Percentiles rank a stretch among this genome's conserved stretches.
Conservation (phyloP, 2,888 invertebrate genomes). For the Unio pictorum region DNA sequence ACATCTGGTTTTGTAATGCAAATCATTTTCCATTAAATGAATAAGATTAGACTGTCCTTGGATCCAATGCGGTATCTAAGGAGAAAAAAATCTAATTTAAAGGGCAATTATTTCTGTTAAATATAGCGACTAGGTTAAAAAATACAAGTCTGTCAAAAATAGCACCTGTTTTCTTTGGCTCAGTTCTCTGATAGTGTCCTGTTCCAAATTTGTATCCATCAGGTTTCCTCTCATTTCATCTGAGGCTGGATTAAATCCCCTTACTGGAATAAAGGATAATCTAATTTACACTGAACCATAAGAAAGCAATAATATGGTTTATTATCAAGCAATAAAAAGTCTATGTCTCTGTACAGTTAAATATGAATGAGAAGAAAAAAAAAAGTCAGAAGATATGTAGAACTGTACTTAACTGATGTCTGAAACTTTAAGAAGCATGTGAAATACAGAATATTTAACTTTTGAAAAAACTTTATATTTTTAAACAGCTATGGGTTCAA, state of each 20-base stretch:
- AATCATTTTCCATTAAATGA: too few relatives aligned
- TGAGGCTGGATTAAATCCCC: slow-evolving; percentile 72
- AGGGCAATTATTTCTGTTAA: not conserved
- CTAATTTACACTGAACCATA: not conserved
- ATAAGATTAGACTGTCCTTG: too few relatives aligned
- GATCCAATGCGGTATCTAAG: not conserved
- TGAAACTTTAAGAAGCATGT: too few relatives aligned
- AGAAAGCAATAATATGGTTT: not conserved
- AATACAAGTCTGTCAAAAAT: not conserved
- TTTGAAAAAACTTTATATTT: too few relatives aligned
- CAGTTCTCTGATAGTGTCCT: slow-evolving; percentile 85
- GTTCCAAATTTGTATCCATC: slow-evolving; percentile 75
- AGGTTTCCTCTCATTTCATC: slow-evolving; percentile 65
- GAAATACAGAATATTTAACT: too few relatives aligned
- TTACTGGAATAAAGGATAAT: slow-evolving; percentile 56
- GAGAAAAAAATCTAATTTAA: slow-evolving; percentile 1
- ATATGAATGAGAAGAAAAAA: too few relatives aligned
- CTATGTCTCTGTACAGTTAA: too few relatives aligned
- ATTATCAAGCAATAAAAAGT: too few relatives aligned
- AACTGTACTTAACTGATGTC: too few relatives aligned
- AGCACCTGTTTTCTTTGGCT: slow-evolving; percentile 83
- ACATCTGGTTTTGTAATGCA: too few relatives aligned
- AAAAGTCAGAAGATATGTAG: too few relatives aligned
- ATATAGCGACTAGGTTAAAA: not conserved
- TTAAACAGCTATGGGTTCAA: too few relatives aligned